Percentiles rank a stretch among this genome's conserved stretches.
Evolutionary conservation across 2,113 vertebrate species (phyloP).

Genomic region (Odontesthes bonariensis): DNA sequence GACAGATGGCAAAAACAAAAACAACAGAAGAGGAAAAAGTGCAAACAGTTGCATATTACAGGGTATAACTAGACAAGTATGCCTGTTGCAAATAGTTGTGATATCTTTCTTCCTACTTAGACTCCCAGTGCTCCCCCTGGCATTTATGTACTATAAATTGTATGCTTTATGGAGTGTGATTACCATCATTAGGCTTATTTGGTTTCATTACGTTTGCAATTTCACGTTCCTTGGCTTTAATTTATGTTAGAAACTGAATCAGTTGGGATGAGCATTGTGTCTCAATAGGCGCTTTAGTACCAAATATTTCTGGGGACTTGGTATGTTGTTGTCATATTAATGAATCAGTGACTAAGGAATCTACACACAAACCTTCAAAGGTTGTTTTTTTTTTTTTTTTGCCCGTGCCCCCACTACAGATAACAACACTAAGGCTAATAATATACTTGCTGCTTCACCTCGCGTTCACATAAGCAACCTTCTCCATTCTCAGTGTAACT

Average conservation of each 20-base stretch:
- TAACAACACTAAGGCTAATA: no score
- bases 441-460: no score
- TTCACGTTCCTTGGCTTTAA: neutral
- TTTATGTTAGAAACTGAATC: neutral
- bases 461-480: no score
- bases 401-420: no score
- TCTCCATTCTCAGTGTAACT: no score
- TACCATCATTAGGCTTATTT: constrained; percentile 7
- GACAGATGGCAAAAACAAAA: constrained; percentile 33
- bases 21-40: neutral
- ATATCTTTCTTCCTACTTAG: constrained; percentile 9
- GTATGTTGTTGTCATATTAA: no score
- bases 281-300: no score
- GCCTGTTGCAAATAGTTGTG: constrained; percentile 25
- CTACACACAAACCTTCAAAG: no score
- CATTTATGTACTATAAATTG: neutral
- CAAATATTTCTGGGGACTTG: no score
- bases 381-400: no score
- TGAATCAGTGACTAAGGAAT: no score
- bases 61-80: constrained; percentile 7
- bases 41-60: constrained; percentile 6
- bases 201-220: constrained; percentile 2
- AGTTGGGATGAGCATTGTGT: neutral
- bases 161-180: no score
- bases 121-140: constrained; percentile 3